Percentiles rank a stretch among this genome's conserved stretches.
phyloP scores from a whole-genome alignment of 2,888 invertebrate genomes.

The Volucella bombylans region DNA sequence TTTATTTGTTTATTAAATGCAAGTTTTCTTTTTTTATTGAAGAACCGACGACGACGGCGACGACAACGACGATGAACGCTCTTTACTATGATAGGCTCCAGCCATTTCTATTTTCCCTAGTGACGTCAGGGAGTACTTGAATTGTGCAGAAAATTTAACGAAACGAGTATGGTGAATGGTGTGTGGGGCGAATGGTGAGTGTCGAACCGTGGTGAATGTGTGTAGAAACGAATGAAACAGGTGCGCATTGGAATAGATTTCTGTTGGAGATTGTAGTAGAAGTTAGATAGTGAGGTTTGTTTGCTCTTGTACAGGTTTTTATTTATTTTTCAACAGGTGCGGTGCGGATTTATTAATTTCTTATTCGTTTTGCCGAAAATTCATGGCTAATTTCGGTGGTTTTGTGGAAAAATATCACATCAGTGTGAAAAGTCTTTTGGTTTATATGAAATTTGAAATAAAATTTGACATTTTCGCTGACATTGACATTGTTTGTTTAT shows the following conservation, averaged over 20 bases:
- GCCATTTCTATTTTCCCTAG: constrained; percentile 71
- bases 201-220: constrained; percentile 7
- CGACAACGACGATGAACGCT: constrained; percentile 50
- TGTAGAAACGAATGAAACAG: constrained; percentile 56
- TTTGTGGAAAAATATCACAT: background rate
- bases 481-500: no score
- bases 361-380: no score
- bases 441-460: no score
- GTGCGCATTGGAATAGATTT: constrained; percentile 60
- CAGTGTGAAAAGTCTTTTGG: no score
- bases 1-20: background rate
- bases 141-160: constrained; percentile 62
- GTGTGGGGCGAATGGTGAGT: no score
- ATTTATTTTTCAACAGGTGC: constrained; percentile 68
- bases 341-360: background rate
- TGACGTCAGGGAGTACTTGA: constrained; percentile 67
- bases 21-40: constrained; percentile 23
- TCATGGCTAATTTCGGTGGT: background rate
- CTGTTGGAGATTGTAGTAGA: constrained; percentile 39
- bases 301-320: constrained; percentile 7
- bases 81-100: constrained; percentile 66
- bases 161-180: background rate
- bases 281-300: background rate
- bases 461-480: no score
- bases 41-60: constrained; percentile 50